phyloP scores from a whole-genome alignment of 2,113 vertebrate species.

The Ancistrus triradiatus region DNA sequence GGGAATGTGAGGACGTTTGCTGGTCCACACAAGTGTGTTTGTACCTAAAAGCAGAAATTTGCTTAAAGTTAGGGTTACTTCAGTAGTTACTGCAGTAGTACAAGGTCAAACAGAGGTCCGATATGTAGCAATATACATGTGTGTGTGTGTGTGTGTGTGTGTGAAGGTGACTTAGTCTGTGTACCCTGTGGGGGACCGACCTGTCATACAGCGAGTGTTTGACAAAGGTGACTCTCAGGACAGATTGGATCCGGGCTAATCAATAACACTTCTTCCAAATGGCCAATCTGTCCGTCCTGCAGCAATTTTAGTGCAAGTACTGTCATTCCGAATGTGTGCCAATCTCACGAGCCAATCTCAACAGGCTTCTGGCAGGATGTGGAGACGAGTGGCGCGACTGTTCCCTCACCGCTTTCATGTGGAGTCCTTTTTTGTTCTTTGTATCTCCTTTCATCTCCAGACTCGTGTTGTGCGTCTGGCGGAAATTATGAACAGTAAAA shows the following conservation, averaged over 20 bases:
- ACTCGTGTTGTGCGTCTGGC: not conserved
- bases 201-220: slow-evolving; percentile 10
- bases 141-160: no score
- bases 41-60: no score
- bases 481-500: slow-evolving; percentile 17
- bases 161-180: no score
- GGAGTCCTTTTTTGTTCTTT: slow-evolving; percentile 9
- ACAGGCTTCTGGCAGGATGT: slow-evolving; percentile 8
- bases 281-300: not conserved
- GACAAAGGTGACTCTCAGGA: slow-evolving; percentile 12
- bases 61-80: no score
- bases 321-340: not conserved
- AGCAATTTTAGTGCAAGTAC: slow-evolving; percentile 12
- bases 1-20: no score
- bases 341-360: not conserved
- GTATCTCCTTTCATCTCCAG: slow-evolving; percentile 14
- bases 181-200: not conserved
- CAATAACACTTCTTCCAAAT: slow-evolving; percentile 15
- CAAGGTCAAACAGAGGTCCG: no score
- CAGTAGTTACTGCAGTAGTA: no score
- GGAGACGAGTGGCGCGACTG: not conserved
- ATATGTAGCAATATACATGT: no score
- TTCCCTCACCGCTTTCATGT: slow-evolving; percentile 18
- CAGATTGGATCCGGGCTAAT: slow-evolving; percentile 16
- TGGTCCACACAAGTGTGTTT: no score